Conservation (phyloP, 2,113 vertebrate genomes). For the Diphyllodes magnificus region DNA sequence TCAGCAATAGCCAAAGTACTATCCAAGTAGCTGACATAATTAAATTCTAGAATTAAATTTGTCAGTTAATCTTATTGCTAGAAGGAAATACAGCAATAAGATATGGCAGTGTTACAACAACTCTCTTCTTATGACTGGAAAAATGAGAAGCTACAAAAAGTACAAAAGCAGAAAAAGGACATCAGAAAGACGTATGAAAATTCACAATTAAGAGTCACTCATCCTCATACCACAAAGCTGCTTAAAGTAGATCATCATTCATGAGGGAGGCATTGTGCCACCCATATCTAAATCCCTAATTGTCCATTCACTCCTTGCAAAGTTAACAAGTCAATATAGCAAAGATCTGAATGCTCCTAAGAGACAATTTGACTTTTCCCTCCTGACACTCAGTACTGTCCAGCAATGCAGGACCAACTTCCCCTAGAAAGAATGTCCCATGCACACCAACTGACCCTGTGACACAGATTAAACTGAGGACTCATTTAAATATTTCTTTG, state of each 20-base stretch:
- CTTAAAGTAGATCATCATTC: background rate
- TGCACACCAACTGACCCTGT: background rate
- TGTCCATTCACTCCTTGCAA: background rate
- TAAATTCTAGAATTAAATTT: background rate
- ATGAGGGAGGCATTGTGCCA: background rate
- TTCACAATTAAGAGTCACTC: background rate
- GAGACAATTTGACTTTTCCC: background rate
- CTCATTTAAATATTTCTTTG: constrained; percentile 2
- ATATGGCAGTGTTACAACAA: background rate
- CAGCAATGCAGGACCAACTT: background rate
- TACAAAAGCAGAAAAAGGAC: background rate
- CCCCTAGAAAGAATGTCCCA: background rate
- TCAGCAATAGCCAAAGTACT: background rate
- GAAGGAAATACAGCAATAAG: background rate
- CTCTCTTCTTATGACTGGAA: background rate
- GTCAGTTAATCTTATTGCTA: background rate
- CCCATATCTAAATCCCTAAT: background rate
- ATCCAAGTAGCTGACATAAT: background rate
- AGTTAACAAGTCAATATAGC: background rate
- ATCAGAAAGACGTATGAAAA: background rate
- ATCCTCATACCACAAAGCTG: background rate
- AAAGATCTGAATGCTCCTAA: background rate
- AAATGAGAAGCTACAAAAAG: background rate
- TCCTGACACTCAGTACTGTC: background rate
- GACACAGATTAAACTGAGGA: background rate